Percentiles rank a stretch among this genome's conserved stretches.
Evolutionary conservation across 1,140 invertebrate genomes (phyloP).

Genomic region (Babylonia areolata): DNA sequence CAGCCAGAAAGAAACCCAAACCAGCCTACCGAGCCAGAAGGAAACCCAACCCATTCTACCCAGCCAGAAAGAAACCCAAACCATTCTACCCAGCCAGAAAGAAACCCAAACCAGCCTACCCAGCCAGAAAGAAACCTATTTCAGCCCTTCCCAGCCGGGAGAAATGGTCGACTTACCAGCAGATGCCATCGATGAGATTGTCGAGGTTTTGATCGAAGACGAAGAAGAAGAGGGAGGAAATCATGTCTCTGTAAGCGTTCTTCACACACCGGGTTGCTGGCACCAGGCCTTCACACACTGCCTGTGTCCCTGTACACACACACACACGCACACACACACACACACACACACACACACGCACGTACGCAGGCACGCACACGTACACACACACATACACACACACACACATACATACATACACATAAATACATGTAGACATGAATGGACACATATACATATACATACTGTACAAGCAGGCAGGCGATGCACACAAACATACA

Average conservation of each 20-base stretch:
- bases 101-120: no score
- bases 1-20: no score
- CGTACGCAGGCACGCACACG: not conserved
- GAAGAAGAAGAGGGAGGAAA: not conserved
- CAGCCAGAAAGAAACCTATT: no score
- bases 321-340: not conserved
- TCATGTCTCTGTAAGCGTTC: not conserved
- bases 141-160: no score
- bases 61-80: no score
- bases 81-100: no score
- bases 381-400: not conserved
- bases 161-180: not conserved
- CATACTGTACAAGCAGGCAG: not conserved
- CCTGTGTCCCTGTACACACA: not conserved
- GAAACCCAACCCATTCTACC: no score
- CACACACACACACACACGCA: not conserved
- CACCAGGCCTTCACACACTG: not conserved
- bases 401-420: not conserved
- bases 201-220: not conserved
- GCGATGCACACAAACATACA: not conserved
- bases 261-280: not conserved
- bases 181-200: not conserved
- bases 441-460: not conserved
- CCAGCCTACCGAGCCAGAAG: no score
- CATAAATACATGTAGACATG: not conserved